Base-by-base conservation (phyloP, 1,140 invertebrate species). In the Orussus abietinus region DNA sequence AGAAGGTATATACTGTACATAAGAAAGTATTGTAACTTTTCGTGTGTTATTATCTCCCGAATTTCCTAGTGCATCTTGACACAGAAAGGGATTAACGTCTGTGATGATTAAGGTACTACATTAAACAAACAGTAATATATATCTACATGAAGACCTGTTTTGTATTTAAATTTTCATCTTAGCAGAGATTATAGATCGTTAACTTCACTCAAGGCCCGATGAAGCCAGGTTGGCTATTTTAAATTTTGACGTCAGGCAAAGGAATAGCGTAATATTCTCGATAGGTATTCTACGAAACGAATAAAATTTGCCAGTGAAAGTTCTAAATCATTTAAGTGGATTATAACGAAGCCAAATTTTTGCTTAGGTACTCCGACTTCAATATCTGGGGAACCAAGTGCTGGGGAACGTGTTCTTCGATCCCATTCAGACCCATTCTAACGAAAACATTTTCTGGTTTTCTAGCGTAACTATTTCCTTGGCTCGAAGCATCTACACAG, bases 1-100 rank as follows among this genome's bases (percentile, higher is more conserved):
- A 59, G 56, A 22, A 38, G 26, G n/a, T n/a, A n/a, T n/a, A 56
- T 45, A 54, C 28, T 60, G 51, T 60, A 60, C 28, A 59, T 53
- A 57, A 50, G 29, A 42, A 31, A n/a, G n/a, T n/a, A n/a, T n/a
- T 48, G 55, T 52, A 51, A 56, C 53, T 25, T 54, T 53, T 53
- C 45, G 46, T 45, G 33, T 40, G 34, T 9, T 38, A 41, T n/a
- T n/a, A n/a, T n/a, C 6, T 25, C 22, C n/a, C 22, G n/a, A n/a
- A 25, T 25, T 25, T 25, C 22, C n/a, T 25, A 25, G n/a, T 7
- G n/a, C 22, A 25, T 6, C 22, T n/a, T 25, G 22, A 25, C 6
- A 25, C 6, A n/a, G n/a, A n/a, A n/a, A n/a, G n/a, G n/a, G n/a
- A n/a, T n/a, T n/a, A n/a, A n/a, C n/a, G n/a, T n/a, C n/a, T n/a